Conservation (phyloP, 2,888 invertebrate species). For the Erpobdella octoculata region DNA sequence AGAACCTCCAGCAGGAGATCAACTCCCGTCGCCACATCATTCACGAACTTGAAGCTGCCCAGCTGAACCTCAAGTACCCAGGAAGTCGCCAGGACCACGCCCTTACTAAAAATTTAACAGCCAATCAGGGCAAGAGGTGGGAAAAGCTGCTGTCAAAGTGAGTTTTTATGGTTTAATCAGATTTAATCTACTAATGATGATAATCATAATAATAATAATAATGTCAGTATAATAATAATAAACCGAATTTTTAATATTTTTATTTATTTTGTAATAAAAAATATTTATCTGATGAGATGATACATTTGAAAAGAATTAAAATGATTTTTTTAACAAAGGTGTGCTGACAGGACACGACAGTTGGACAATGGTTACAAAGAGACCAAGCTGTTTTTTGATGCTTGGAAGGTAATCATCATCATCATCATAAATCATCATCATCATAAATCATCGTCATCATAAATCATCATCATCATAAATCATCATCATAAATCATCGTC, state of each 20-base stretch:
- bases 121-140: conserved; percentile 95
- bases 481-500: too few species aligned
- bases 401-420: conserved; percentile 33
- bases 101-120: conserved; percentile 89
- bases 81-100: conserved; percentile 98
- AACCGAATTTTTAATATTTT: too few species aligned
- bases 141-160: conserved; percentile 80
- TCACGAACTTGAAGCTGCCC: conserved; percentile 89
- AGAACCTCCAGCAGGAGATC: conserved; percentile 73
- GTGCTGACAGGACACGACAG: conserved; percentile 80
- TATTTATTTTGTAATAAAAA: too few species aligned
- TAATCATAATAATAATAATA: too few species aligned
- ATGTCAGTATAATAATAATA: too few species aligned
- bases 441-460: too few species aligned
- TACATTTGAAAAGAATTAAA: neutral
- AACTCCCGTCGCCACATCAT: conserved; percentile 85
- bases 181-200: too few species aligned
- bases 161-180: accelerated
- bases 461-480: too few species aligned
- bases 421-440: too few species aligned
- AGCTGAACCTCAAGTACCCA: conserved; percentile 94
- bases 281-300: neutral
- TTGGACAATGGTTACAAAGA: conserved; percentile 92
- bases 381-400: conserved; percentile 41
- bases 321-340: conserved; percentile 25